phyloP scores from a whole-genome alignment of 2,113 vertebrate species.

The Neomonachus schauinslandi region DNA sequence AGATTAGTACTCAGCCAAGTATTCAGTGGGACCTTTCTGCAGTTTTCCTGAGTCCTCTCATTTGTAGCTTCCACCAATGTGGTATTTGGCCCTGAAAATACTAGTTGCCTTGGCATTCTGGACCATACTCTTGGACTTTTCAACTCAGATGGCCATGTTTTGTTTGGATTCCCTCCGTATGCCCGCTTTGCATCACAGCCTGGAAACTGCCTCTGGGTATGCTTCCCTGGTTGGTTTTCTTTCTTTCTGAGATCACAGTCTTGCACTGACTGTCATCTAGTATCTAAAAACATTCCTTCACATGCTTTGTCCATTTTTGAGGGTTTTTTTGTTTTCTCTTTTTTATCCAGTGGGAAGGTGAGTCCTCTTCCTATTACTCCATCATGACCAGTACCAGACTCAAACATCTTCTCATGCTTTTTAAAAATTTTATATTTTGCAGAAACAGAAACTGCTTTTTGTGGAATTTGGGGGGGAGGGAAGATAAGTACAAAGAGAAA shows the following conservation, averaged over 20 bases:
- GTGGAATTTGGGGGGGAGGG: not conserved
- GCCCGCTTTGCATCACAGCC: not conserved
- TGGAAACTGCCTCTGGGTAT: not conserved
- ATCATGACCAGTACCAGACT: not conserved
- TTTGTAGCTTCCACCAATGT: not conserved
- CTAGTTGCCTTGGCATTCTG: not conserved
- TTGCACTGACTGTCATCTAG: not conserved
- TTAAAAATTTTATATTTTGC: not conserved
- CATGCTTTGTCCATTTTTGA: not conserved
- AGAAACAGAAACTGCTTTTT: not conserved
- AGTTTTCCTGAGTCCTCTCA: not conserved
- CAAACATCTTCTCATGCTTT: not conserved
- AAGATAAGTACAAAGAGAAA: not conserved
- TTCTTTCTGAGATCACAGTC: not conserved
- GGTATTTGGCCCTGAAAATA: not conserved
- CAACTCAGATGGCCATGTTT: not conserved
- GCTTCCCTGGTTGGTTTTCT: not conserved
- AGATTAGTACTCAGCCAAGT: not conserved
- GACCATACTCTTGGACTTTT: not conserved
- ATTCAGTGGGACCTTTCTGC: not conserved
- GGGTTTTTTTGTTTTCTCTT: not conserved
- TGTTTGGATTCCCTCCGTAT: not conserved
- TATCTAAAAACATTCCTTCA: not conserved
- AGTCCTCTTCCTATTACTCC: not conserved
- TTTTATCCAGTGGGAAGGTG: not conserved